Percentiles rank a stretch among this genome's conserved stretches.
Evolutionary conservation across 2,113 vertebrate genomes (phyloP).

Genomic region (Oreochromis spilurus): DNA sequence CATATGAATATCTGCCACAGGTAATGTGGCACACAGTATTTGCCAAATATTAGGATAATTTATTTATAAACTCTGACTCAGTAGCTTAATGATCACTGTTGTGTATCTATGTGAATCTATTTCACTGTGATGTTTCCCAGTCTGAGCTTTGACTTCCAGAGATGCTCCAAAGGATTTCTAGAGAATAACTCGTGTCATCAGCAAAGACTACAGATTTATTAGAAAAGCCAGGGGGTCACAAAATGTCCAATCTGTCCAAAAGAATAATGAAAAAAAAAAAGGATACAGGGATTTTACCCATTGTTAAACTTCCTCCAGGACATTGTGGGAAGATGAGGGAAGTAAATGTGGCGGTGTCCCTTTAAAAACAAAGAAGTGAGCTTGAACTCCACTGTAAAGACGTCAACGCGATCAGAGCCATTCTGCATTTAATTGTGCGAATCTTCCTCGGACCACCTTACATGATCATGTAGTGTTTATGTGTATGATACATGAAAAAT

Average conservation of each 20-base stretch:
- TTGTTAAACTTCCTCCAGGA: background rate
- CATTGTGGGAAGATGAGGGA: background rate
- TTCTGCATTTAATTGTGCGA: background rate
- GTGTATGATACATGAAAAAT: background rate
- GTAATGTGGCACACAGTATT: accelerated
- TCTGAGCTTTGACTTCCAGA: background rate
- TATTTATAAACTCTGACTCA: background rate
- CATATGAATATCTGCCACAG: background rate
- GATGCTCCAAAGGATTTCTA: background rate
- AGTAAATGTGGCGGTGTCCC: background rate
- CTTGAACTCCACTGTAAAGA: accelerated
- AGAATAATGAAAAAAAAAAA: background rate
- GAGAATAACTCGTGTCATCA: background rate
- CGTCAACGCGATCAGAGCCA: accelerated
- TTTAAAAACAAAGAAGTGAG: background rate
- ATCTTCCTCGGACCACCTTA: background rate
- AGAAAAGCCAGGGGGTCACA: background rate
- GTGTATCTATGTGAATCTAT: background rate
- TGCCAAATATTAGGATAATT: background rate
- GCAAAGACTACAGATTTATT: background rate
- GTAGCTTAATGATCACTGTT: background rate
- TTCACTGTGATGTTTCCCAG: background rate
- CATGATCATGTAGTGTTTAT: background rate
- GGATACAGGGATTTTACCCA: background rate
- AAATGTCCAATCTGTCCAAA: background rate